These are phyloP conservation scores for Helogale parvula DNA, from an alignment of 2,113 vertebrate genomes.

Conservation along the genomic window DNA sequence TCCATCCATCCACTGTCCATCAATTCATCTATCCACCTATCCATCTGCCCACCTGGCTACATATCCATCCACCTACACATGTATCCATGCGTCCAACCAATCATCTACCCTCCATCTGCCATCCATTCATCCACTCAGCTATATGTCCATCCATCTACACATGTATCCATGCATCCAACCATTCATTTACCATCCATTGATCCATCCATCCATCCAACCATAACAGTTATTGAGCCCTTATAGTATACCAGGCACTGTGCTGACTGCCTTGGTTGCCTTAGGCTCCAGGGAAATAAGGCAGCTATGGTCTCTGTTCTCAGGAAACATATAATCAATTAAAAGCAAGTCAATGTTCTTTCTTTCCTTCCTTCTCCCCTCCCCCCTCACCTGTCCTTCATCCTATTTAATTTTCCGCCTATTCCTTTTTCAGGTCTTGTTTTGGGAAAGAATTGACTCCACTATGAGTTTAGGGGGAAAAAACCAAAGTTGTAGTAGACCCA, in stretches of 20 bases:
- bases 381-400: not conserved
- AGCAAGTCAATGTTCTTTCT: not conserved
- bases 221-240: not conserved
- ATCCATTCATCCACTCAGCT: not conserved
- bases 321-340: not conserved
- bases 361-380: not conserved
- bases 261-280: not conserved
- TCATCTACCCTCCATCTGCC: not conserved
- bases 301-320: not conserved
- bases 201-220: not conserved
- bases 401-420: not conserved
- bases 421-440: not conserved
- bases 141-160: not conserved
- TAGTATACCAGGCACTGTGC: not conserved
- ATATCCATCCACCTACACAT: not conserved
- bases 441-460: not conserved
- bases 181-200: not conserved
- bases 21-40: not conserved
- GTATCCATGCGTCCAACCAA: not conserved
- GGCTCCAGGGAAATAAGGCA: not conserved
- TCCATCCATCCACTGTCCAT: not conserved
- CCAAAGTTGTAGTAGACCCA: not conserved
- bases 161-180: not conserved
- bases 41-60: not conserved
- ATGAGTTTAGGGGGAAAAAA: not conserved